Evolutionary conservation across 2,113 vertebrate genomes (phyloP).

Genomic region (Oreochromis tanganicae): DNA sequence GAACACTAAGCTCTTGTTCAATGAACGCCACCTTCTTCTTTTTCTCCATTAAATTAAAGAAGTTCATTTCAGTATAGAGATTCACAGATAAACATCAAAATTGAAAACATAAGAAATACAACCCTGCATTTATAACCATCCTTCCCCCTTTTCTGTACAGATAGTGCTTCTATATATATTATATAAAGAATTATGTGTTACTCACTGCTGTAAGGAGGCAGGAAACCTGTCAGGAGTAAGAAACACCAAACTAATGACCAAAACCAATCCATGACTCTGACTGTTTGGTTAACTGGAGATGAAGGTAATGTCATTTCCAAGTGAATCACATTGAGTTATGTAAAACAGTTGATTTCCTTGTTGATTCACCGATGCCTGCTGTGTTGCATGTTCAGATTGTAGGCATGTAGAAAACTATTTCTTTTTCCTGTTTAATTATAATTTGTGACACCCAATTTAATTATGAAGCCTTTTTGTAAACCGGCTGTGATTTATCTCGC

Average conservation of each 20-base stretch:
- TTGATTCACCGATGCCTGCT: background rate
- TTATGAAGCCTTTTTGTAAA: background rate
- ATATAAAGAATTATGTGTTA: background rate
- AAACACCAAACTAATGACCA: background rate
- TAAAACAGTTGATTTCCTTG: background rate
- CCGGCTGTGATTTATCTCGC: background rate
- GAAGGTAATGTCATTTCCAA: background rate
- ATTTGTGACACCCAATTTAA: background rate
- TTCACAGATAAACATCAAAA: background rate
- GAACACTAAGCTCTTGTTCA: background rate
- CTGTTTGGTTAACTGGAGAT: background rate
- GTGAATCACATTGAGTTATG: background rate
- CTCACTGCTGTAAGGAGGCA: background rate
- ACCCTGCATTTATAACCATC: background rate
- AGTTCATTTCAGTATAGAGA: background rate
- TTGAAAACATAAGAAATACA: background rate
- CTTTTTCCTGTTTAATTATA: background rate
- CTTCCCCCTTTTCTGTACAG: background rate
- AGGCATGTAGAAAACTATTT: background rate
- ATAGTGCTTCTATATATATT: background rate
- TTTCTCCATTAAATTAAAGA: background rate
- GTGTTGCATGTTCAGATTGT: background rate
- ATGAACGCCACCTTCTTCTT: background rate
- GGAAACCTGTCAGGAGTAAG: background rate
- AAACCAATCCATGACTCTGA: slow-evolving; percentile 8